Percentiles rank a stretch among this genome's conserved stretches.
These are phyloP conservation scores for Tokudaia muenninki DNA, from an alignment of 2,797 vertebrate species.

Conservation along the genomic window DNA sequence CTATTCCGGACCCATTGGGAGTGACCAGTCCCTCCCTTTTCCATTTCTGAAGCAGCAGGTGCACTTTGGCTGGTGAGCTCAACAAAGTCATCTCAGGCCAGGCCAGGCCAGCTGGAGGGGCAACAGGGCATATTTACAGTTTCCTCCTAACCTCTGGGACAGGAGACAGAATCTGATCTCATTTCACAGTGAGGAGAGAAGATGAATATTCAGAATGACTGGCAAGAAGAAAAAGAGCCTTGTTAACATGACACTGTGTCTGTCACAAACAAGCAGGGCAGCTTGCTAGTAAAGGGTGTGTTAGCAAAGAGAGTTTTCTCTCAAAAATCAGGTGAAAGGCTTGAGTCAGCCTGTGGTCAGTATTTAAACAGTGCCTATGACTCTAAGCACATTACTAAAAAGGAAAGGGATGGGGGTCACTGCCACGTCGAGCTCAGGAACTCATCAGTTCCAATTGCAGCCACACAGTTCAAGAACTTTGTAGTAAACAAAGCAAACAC, in stretches of 20 bases:
- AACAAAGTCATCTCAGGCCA: conserved; percentile 6
- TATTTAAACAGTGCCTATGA: neutral
- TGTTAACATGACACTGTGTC: neutral
- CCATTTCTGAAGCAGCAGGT: conserved; percentile 44
- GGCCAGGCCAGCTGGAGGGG: neutral
- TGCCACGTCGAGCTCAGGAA: neutral
- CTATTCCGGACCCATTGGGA: neutral
- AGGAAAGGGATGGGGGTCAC: neutral
- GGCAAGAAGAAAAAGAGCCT: conserved; percentile 4
- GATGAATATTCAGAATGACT: conserved; percentile 65
- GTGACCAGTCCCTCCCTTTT: neutral
- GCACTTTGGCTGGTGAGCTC: neutral
- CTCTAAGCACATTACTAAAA: neutral
- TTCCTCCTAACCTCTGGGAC: conserved; percentile 51
- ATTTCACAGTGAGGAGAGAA: neutral
- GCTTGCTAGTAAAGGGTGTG: neutral
- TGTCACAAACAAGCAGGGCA: neutral
- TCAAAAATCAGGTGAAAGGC: neutral
- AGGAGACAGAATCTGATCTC: neutral
- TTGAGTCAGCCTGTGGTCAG: conserved; percentile 1
- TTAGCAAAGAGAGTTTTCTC: neutral
- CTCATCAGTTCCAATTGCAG: neutral
- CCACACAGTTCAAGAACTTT: neutral
- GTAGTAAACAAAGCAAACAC: neutral
- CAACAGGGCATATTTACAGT: conserved; percentile 4